Evolutionary conservation across 2,888 invertebrate species (phyloP).

Genomic region (Chironomus riparius): DNA sequence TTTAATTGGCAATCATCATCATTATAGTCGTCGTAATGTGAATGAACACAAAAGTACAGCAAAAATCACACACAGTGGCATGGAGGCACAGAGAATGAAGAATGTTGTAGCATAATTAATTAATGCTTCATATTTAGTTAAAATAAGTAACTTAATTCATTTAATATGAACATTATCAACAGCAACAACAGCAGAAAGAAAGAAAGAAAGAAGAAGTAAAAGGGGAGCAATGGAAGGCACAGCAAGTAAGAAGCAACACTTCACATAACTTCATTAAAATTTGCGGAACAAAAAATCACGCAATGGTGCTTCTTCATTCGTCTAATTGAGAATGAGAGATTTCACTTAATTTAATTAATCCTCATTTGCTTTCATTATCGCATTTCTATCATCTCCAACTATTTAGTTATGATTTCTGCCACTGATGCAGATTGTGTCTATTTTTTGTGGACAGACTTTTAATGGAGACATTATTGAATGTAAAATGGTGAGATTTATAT

Average conservation of each 20-base stretch:
- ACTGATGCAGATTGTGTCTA: background rate
- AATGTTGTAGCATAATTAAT: background rate
- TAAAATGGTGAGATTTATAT: no score
- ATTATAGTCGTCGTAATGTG: background rate
- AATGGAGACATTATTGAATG: no score
- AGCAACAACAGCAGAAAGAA: background rate
- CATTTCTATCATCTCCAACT: background rate
- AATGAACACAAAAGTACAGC: background rate
- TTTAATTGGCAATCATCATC: background rate
- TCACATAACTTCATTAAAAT: background rate
- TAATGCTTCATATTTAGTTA: background rate
- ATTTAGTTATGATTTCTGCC: background rate
- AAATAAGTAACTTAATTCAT: no score
- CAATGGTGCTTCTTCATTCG: background rate
- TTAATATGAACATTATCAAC: no score
- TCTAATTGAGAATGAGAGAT: background rate
- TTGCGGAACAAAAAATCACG: background rate
- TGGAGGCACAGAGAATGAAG: background rate
- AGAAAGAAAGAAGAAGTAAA: no score
- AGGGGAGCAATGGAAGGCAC: no score
- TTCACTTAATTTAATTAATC: conserved; percentile 10
- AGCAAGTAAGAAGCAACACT: background rate
- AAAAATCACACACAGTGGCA: background rate
- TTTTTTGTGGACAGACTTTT: background rate
- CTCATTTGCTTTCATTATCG: conserved; percentile 6